Base-by-base conservation (phyloP, 2,888 invertebrate genomes). In the Sphecodes monilicornis region DNA sequence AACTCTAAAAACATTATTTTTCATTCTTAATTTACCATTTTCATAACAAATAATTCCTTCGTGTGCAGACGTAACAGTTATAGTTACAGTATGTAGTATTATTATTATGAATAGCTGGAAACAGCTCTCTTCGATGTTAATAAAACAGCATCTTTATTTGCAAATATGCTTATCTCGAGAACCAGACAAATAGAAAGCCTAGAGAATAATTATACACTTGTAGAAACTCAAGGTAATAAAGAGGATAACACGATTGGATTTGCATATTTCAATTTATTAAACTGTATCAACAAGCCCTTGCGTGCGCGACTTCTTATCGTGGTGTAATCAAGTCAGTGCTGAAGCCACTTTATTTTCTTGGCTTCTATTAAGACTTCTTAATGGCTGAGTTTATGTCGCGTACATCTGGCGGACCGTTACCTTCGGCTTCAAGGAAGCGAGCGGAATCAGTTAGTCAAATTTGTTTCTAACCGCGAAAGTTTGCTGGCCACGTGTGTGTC, bases 401-500 rank as follows among this genome's bases (percentile, higher is more conserved):
- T 22, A 36, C 64, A 66, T 66, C 32, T 66, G 64, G 32, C 10
- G 22, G 22, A 66, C 36, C 64, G 64, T 66, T 66, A 66, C 64
- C 32, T 66, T 36, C 64, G 64, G 32, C 18, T 66, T 66, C 22
- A 22, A 66, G 36, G 64, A 18, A 22, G 64, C 64, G 64, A 66
- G 22, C 64, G 22, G 11, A 36, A 66, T 66, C 64, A 32, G 22
- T 66, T 66, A 66, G 64, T 66, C 64, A 66, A 66, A 66, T 66
- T 66, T 66, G 26, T 41, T 41, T 43, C 41, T 39, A 29, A 32
- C 29, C 6, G 18, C 39, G 41, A n/a, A 43, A n/a, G 64, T 66
- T 32, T 29, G 26, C 13, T 46, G 26, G 6, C 32, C 64, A 66
- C 64, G 64, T 66, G 64, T 66, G 36, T 66, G 32, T 22, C 22